Base-by-base conservation (phyloP, 1,140 invertebrate genomes). In the Calephelis virginiensis region DNA sequence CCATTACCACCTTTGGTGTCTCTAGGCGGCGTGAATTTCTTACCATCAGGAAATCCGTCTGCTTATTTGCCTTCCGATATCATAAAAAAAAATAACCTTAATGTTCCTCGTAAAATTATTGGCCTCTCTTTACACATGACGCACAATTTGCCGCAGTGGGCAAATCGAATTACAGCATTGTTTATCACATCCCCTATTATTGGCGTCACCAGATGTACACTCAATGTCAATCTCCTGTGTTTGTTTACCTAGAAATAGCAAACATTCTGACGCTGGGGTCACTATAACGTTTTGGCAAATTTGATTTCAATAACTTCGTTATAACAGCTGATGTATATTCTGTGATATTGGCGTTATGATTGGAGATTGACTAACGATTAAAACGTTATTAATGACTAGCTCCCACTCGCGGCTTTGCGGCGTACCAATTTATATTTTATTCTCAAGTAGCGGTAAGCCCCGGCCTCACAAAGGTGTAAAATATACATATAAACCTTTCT, bases 131-230 rank as follows among this genome's bases (percentile, higher is more conserved):
- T 53, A 53, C 49, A 53, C 14, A 17, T 53, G 13, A 53, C 77
- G 75, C 78, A 75, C 78, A 90, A 87, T 90, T 89, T 86, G 82
- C 80, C 80, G 75, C 65, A 69, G 71, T 74, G 82, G 70, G 71
- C 72, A 88, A 89, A 90, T 90, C 77, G 77, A 90, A 89, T 90
- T 89, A 81, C 70, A 64, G 81, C 75, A 86, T 83, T 89, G 86
- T 89, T 87, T 90, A 89, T 82, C 79, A 77, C 81, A 87, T 82
- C 80, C 85, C 85, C 78, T 67, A 82, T 85, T 86, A 85, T 89
- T 89, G 84, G 83, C 82, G 83, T 81, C 81, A 84, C 84, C 88
- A 90, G 86, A 89, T 90, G 88, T 88, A 90, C 87, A 83, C 81
- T 90, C 78, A 66, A 82, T 77, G 86, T 90, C 86, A 89, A 88